Evolutionary conservation across 2,888 invertebrate species (phyloP).

Genomic region (Meteorus cinctellus): DNA sequence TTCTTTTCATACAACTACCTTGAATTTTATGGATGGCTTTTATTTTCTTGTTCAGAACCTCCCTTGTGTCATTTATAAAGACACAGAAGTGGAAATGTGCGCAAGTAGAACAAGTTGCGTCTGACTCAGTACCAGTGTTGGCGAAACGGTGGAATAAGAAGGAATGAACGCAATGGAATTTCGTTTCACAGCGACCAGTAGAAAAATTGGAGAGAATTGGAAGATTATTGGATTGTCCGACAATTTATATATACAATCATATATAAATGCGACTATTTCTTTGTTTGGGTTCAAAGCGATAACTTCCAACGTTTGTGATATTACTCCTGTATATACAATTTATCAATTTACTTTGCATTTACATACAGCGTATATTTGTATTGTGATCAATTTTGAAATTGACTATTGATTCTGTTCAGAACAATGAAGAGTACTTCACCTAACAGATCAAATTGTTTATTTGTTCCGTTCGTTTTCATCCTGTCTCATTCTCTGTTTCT

Average conservation of each 20-base stretch:
- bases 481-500: neutral
- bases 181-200: neutral
- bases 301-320: neutral
- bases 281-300: neutral
- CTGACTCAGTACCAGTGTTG: neutral
- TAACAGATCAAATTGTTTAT: constrained; percentile 6
- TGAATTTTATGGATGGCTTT: no score
- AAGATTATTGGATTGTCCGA: constrained; percentile 24
- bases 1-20: no score
- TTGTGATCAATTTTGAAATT: neutral
- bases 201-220: constrained; percentile 9
- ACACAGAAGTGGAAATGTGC: neutral
- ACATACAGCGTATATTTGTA: neutral
- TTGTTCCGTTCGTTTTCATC: neutral
- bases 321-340: neutral
- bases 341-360: constrained; percentile 6
- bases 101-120: neutral
- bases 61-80: no score
- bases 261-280: neutral
- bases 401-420: neutral
- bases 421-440: neutral
- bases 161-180: neutral
- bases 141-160: neutral
- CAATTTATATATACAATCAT: neutral
- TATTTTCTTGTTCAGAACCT: no score